Percentiles rank a stretch among this genome's conserved stretches.
These are phyloP conservation scores for Chiloscyllium plagiosum DNA, from an alignment of 2,113 vertebrate species.

Conservation along the genomic window DNA sequence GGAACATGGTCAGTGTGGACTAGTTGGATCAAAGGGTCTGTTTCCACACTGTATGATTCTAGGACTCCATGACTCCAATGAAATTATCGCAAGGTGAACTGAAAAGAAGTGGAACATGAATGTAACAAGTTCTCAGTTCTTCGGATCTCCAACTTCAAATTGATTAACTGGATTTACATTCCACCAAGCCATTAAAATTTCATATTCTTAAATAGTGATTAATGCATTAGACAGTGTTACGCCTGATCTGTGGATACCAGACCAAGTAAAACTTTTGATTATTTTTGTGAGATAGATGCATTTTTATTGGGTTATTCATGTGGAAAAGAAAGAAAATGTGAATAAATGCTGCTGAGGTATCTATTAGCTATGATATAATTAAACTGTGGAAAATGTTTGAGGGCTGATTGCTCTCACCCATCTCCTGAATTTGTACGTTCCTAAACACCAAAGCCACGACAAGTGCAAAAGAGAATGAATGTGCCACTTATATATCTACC, in stretches of 20 bases:
- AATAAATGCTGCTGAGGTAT: not conserved
- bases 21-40: too few species aligned
- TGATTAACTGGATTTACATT: not conserved
- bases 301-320: not conserved
- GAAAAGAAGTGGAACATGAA: not conserved
- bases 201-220: not conserved
- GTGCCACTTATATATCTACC: not conserved
- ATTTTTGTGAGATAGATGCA: too few species aligned
- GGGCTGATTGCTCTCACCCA: not conserved
- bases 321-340: not conserved
- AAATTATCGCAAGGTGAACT: too few species aligned
- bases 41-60: too few species aligned
- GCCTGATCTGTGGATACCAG: not conserved
- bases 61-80: too few species aligned
- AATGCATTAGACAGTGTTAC: not conserved
- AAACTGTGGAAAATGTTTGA: not conserved
- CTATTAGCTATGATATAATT: not conserved
- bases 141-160: not conserved
- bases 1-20: too few species aligned
- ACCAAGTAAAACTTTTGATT: too few species aligned
- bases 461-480: not conserved
- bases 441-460: not conserved
- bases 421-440: not conserved
- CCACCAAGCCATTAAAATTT: not conserved
- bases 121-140: not conserved